A percentile compares a stretch with the other conserved stretches of the same genome.
These are phyloP conservation scores for Rosalia funebris DNA, from an alignment of 2,888 invertebrate species.

Conservation along the genomic window DNA sequence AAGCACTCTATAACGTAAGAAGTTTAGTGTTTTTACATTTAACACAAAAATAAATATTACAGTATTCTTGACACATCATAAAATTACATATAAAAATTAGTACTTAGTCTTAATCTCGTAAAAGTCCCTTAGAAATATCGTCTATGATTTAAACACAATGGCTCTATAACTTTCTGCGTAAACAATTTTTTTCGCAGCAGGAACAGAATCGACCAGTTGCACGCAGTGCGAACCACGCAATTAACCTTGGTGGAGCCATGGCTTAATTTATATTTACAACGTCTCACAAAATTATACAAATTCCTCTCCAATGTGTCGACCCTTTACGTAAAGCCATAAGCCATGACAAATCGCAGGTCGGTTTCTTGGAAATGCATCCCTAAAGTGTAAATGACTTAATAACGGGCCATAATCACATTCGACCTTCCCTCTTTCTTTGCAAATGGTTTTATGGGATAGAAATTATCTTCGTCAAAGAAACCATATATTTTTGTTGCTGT, in stretches of 20 bases:
- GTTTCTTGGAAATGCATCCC: slow-evolving; percentile 14
- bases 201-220: background rate
- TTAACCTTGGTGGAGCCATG: background rate
- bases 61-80: no score
- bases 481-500: slow-evolving; percentile 30
- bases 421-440: slow-evolving; percentile 32
- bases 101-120: no score
- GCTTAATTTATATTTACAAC: slow-evolving; percentile 15
- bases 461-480: slow-evolving; percentile 30
- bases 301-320: slow-evolving; percentile 9
- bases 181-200: background rate
- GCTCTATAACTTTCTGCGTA: no score
- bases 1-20: no score
- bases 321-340: slow-evolving; percentile 4
- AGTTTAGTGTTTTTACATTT: no score
- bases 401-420: slow-evolving; percentile 41
- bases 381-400: slow-evolving; percentile 34
- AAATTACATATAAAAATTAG: no score
- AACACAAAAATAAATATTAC: no score
- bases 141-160: no score
- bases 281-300: slow-evolving; percentile 3
- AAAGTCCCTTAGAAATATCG: no score
- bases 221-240: background rate
- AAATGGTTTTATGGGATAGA: slow-evolving; percentile 39
- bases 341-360: no score